Evolutionary conservation across 2,113 vertebrate species (phyloP).

Genomic region (Strix uralensis): DNA sequence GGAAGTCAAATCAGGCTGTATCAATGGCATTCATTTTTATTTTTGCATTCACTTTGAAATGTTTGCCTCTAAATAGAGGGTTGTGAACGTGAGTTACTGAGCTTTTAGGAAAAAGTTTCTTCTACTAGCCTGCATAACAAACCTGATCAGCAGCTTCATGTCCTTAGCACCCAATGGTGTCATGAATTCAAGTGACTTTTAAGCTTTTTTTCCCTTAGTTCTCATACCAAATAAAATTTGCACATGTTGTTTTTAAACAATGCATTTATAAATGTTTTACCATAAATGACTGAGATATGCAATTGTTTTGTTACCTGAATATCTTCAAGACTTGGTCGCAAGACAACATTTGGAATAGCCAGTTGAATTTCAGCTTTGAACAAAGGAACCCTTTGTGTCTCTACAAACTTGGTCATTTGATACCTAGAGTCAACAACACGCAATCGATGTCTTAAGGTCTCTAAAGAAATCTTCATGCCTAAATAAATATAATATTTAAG

Average conservation of each 20-base stretch:
- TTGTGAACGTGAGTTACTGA: background rate
- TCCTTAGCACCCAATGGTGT: background rate
- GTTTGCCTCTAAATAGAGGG: background rate
- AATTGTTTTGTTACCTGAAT: slow-evolving; percentile 76
- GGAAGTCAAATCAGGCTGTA: background rate
- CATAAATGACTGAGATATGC: background rate
- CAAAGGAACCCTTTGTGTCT: slow-evolving; percentile 63
- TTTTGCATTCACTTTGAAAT: background rate
- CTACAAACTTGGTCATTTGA: slow-evolving; percentile 24
- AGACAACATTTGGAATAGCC: slow-evolving; percentile 79
- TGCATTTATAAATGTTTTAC: background rate
- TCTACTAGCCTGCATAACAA: background rate
- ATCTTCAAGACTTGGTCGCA: slow-evolving; percentile 81
- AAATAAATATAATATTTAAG: background rate
- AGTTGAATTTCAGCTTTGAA: slow-evolving; percentile 78
- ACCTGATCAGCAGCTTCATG: background rate
- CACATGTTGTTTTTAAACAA: background rate
- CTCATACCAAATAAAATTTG: background rate
- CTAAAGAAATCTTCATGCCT: slow-evolving; percentile 79
- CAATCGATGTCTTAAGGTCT: slow-evolving; percentile 73
- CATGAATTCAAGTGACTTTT: background rate
- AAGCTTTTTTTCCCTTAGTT: background rate
- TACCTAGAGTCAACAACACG: slow-evolving; percentile 53
- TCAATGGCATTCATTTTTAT: background rate
- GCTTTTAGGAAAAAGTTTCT: background rate